A percentile compares a stretch with the other conserved stretches of the same genome.
phyloP scores from a whole-genome alignment of 2,888 invertebrate genomes.

The Plagodis pulveraria region DNA sequence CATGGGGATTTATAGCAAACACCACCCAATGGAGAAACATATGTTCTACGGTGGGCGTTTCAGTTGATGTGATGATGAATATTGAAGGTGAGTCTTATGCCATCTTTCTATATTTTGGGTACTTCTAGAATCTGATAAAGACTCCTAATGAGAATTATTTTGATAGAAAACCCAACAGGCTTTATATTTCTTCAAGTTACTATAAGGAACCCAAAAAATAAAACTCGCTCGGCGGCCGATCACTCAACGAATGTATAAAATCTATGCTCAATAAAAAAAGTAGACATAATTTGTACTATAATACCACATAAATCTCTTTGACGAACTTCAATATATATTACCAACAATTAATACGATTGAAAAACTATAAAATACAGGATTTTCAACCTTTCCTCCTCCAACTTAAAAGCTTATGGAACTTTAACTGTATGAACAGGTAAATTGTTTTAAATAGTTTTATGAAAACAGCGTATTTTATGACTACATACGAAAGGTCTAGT shows the following conservation, averaged over 20 bases:
- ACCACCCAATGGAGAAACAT: too few species aligned
- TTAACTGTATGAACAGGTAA: constrained; percentile 6
- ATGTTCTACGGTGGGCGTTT: too few species aligned
- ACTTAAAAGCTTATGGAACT: not conserved
- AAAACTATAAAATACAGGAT: constrained; percentile 7
- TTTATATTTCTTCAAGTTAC: too few species aligned
- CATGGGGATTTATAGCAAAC: too few species aligned
- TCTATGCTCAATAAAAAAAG: constrained; percentile 43
- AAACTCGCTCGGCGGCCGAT: constrained; percentile 32
- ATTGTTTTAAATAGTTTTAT: constrained; percentile 58
- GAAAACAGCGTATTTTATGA: constrained; percentile 63
- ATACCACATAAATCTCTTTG: constrained; percentile 60
- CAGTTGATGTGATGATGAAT: too few species aligned
- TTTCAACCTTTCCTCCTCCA: constrained; percentile 20
- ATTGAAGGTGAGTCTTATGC: too few species aligned
- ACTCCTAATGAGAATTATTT: too few species aligned
- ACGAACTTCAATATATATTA: constrained; percentile 45
- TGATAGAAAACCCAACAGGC: too few species aligned
- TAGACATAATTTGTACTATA: constrained; percentile 56
- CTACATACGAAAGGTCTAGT: constrained; percentile 54
- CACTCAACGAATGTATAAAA: constrained; percentile 42
- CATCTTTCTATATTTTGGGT: too few species aligned
- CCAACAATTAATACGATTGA: constrained; percentile 8
- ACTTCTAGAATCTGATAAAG: too few species aligned
- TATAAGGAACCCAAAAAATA: not conserved